phyloP scores from a whole-genome alignment of 2,888 invertebrate genomes.

The Melitaea athalia region DNA sequence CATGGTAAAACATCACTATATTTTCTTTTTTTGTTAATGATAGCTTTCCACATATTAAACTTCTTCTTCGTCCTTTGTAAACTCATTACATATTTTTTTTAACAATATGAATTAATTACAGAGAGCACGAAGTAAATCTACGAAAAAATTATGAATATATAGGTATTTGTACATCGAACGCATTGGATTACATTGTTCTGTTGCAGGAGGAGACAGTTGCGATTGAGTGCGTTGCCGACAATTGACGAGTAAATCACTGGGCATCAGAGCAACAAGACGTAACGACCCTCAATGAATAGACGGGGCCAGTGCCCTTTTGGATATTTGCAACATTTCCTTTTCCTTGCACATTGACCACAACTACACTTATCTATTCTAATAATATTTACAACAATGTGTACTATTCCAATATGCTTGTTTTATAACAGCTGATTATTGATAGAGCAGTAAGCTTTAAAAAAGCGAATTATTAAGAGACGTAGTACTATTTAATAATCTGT shows the following conservation, averaged over 20 bases:
- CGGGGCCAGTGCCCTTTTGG: constrained; percentile 63
- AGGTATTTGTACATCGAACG: not conserved
- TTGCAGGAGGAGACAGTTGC: constrained; percentile 38
- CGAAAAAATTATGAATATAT: not conserved
- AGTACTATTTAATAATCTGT: no score
- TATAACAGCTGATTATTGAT: no score
- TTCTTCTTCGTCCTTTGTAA: constrained; percentile 68
- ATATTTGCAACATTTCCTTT: constrained; percentile 36
- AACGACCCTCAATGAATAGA: constrained; percentile 65
- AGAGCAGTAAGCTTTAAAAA: no score
- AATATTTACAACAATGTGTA: no score
- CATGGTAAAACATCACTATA: constrained; percentile 70
- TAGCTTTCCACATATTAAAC: constrained; percentile 77
- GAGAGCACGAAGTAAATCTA: not conserved
- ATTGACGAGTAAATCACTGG: constrained; percentile 68
- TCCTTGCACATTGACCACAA: not conserved
- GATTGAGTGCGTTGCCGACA: constrained; percentile 45
- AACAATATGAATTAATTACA: constrained; percentile 28
- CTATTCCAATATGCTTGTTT: no score
- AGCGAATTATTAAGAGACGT: no score
- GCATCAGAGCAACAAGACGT: constrained; percentile 56
- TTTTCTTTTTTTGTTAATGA: constrained; percentile 75
- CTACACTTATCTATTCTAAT: not conserved
- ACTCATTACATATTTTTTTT: constrained; percentile 64
- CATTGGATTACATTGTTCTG: constrained; percentile 21